Base-by-base conservation (phyloP, 2,113 vertebrate species). In the Cyrtonyx montezumae region DNA sequence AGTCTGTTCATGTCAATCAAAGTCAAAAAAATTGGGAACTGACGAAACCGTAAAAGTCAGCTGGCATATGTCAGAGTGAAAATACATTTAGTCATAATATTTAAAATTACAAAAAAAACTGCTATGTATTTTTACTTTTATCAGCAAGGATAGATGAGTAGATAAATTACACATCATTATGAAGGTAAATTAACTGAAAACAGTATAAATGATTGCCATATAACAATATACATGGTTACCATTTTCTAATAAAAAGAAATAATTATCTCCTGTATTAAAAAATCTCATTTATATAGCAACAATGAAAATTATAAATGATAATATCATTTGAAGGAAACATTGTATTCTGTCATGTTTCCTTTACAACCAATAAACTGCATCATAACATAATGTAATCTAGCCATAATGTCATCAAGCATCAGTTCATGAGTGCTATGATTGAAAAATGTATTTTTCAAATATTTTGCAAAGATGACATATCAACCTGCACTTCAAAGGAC, bases 241-340 rank as follows among this genome's bases (percentile, higher is more conserved):
- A 75, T 89, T 69, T 95, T 62, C 45, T 73, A 45, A 37, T 67
- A 84, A 61, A 46, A 86, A 66, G 43, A 93, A 88, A 84, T 81
- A 7, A 73, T 78, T 22, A 49, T 71, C 26, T 75, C 40, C 46
- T 56, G 3, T 69, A 34, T 37, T 90, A 83, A 82, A 34, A 77
- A 91, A 86, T 85, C 46, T 59, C 25, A 8, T 79, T 80, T 71
- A 10, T 66, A 92, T 13, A 65, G 40, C 28, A 45, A 79, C 53
- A 86, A 90, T 43, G 40, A 14, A 79, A 89, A 95, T 87, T 90
- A 58, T 61, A 55, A 34, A 85, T 32, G 34, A 55, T 26, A 76
- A 73, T 45, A 67, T 43, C 37, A 43, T 48, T 51, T 51, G 75
- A 68, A 16, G 23, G 34, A 93, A 82, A 65, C 28, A 46, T 15